Evolutionary conservation across 2,113 vertebrate species (phyloP).

Genomic region (Coracopsis vasa): DNA sequence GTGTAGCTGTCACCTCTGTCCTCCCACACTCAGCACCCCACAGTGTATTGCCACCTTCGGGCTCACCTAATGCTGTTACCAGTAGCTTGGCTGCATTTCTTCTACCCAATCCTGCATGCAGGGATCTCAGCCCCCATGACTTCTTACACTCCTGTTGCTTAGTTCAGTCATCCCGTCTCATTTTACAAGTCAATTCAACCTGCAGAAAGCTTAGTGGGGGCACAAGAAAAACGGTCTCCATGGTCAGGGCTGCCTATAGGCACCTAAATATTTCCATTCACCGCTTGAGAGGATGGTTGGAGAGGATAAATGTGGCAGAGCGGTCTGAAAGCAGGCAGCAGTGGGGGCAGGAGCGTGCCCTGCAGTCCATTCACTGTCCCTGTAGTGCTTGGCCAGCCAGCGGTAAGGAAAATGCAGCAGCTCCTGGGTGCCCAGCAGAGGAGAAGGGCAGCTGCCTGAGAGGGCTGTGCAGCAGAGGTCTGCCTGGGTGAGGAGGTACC

Average conservation of each 20-base stretch:
- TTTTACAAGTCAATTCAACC: background rate
- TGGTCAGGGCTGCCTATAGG: background rate
- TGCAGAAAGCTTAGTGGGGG: background rate
- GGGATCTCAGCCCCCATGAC: background rate
- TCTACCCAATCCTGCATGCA: accelerated
- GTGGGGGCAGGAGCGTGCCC: background rate
- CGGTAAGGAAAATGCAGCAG: background rate
- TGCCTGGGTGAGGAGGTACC: background rate
- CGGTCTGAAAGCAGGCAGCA: background rate
- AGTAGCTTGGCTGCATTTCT: background rate
- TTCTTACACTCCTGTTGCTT: background rate
- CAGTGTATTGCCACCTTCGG: accelerated
- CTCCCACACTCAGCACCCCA: background rate
- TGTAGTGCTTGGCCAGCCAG: background rate
- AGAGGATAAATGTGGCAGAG: background rate
- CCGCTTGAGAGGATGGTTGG: background rate
- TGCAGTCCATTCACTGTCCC: accelerated
- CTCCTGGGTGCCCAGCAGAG: background rate
- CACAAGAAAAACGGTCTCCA: background rate
- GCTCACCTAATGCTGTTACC: background rate
- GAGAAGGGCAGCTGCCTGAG: background rate
- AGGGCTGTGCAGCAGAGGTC: background rate
- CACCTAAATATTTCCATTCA: background rate
- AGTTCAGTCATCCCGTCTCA: background rate
- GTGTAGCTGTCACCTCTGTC: background rate